Percentiles rank a stretch among this genome's conserved stretches.
phyloP scores from a whole-genome alignment of 2,888 invertebrate genomes.

The Ischnura elegans region DNA sequence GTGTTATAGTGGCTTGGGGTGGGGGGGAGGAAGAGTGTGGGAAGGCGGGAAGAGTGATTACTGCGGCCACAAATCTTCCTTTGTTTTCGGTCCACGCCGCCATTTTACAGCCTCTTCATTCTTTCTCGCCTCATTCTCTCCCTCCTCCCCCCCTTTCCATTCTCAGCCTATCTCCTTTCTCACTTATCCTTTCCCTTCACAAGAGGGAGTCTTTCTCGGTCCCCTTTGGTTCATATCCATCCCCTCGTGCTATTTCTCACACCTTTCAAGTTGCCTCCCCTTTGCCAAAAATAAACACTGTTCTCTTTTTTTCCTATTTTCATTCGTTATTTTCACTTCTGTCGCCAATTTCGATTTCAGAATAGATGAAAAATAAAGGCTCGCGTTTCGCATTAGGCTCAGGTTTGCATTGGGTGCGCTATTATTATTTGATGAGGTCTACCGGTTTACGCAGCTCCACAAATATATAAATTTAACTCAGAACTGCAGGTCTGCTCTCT shows the following conservation, averaged over 20 bases:
- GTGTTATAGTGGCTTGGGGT: neutral
- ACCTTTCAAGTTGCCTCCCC: neutral
- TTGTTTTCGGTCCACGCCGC: slow-evolving; percentile 45
- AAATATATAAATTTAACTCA: no score
- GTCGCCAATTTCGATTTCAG: no score
- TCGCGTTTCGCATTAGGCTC: no score
- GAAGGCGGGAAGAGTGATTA: slow-evolving; percentile 41
- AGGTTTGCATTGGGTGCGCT: no score
- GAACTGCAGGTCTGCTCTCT: no score
- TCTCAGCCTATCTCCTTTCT: slow-evolving; percentile 23
- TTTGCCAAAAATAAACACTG: neutral
- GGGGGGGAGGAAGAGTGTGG: neutral
- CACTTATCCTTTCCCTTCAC: neutral
- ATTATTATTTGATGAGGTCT: no score
- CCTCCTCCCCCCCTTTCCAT: slow-evolving; percentile 3
- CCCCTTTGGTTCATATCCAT: neutral
- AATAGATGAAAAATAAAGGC: no score
- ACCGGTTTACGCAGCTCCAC: no score
- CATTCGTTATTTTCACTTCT: neutral
- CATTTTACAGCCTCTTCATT: slow-evolving; percentile 34
- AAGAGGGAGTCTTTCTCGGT: neutral
- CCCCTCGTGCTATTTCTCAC: neutral
- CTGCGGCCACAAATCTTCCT: slow-evolving; percentile 59
- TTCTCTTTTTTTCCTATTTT: neutral
- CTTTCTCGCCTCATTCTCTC: neutral